A percentile compares a stretch with the other conserved stretches of the same genome.
Evolutionary conservation across 2,888 invertebrate species (phyloP).

Genomic region (Cinara cedri): DNA sequence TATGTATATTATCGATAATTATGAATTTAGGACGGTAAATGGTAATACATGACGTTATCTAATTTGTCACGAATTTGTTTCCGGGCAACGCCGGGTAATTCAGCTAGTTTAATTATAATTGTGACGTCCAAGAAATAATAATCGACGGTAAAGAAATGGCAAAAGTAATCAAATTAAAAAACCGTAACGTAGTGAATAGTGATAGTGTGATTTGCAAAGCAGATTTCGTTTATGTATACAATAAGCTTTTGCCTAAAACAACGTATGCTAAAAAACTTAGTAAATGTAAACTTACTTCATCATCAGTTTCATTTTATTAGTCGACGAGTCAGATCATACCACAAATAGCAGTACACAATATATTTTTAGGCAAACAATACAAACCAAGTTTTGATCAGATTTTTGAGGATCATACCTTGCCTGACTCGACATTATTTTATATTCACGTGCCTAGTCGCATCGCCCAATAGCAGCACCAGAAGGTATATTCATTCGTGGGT

Average conservation of each 20-base stretch:
- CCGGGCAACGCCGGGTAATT: too few species aligned
- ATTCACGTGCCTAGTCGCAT: slow-evolving; percentile 43
- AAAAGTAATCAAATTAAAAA: slow-evolving; percentile 22
- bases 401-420: slow-evolving; percentile 25
- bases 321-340: background rate
- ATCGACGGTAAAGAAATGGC: slow-evolving; percentile 21
- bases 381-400: slow-evolving; percentile 45
- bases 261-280: slow-evolving; percentile 25
- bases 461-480: slow-evolving; percentile 36
- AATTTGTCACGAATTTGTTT: too few species aligned
- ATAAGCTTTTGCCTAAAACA: slow-evolving; percentile 35
- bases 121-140: slow-evolving; percentile 33
- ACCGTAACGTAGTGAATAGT: slow-evolving; percentile 17
- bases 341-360: slow-evolving; percentile 21
- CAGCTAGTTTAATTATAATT: slow-evolving; percentile 36
- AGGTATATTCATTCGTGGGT: slow-evolving; percentile 34
- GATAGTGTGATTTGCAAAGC: slow-evolving; percentile 49
- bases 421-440: slow-evolving; percentile 43
- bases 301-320: slow-evolving; percentile 49
- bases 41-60: too few species aligned
- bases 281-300: slow-evolving; percentile 27
- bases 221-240: slow-evolving; percentile 47
- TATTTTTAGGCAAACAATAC: slow-evolving; percentile 39
- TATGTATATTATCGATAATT: too few species aligned
- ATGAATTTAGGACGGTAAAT: too few species aligned